phyloP scores from a whole-genome alignment of 1,140 invertebrate genomes.

The Glossosoma conforme region DNA sequence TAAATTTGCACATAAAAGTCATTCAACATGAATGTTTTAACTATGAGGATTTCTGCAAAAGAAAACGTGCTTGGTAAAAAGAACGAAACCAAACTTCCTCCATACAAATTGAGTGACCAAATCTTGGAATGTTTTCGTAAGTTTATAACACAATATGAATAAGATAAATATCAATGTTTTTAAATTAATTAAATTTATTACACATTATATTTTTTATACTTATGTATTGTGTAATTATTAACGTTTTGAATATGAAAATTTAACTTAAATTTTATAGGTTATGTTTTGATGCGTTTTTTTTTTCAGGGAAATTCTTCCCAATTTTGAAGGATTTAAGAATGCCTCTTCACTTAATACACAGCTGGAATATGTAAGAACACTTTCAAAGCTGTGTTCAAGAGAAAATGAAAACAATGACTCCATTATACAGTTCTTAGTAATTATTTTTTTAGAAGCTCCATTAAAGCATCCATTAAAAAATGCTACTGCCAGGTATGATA shows the following conservation, averaged over 20 bases:
- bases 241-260: no score
- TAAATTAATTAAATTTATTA: no score
- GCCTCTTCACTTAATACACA: constrained; percentile 12
- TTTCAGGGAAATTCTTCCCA: constrained; percentile 9
- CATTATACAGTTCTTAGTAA: constrained; percentile 15
- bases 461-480: constrained; percentile 29
- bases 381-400: constrained; percentile 4
- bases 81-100: constrained; percentile 9
- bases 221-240: background rate
- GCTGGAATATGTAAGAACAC: constrained; percentile 20
- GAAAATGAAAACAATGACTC: background rate
- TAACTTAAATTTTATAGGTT: background rate
- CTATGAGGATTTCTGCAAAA: constrained; percentile 14
- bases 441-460: constrained; percentile 25
- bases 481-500: constrained; percentile 8
- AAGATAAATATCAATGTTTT: no score
- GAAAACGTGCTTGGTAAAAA: constrained; percentile 5
- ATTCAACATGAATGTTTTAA: constrained; percentile 25
- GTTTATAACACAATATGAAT: background rate
- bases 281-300: background rate
- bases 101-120: background rate
- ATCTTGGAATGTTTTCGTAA: constrained; percentile 10
- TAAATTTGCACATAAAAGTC: no score
- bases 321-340: constrained; percentile 16
- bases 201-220: background rate